Percentiles rank a stretch among this genome's conserved stretches.
phyloP scores from a whole-genome alignment of 37 sponge, comb jelly and placozoan species.

The Haliclona indistincta region DNA sequence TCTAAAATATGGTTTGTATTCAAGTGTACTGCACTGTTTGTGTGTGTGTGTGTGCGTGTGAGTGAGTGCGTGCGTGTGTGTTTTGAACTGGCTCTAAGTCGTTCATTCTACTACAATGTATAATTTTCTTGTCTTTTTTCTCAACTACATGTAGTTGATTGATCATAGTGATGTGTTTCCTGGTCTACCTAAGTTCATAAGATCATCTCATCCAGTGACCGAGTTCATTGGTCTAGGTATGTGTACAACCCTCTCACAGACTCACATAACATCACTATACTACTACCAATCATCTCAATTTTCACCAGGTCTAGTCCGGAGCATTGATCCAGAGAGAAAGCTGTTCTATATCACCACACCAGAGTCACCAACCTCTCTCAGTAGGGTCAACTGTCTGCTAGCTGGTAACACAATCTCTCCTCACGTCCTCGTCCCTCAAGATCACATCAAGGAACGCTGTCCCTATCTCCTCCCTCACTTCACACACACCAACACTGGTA shows the following conservation, averaged over 20 bases:
- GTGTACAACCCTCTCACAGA: no score
- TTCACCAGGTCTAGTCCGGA: constrained; percentile 63
- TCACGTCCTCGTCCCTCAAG: background rate
- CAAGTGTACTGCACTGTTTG: background rate
- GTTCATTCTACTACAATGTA: background rate
- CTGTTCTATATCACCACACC: constrained; percentile 66
- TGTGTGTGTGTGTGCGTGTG: constrained; percentile 2
- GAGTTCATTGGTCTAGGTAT: constrained; percentile 71
- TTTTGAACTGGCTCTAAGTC: background rate
- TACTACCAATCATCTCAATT: background rate
- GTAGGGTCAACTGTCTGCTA: background rate
- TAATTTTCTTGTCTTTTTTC: background rate
- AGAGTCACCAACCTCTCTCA: background rate
- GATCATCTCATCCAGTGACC: constrained; percentile 35
- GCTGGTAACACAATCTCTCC: background rate
- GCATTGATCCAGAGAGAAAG: constrained; percentile 33
- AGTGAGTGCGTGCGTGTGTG: background rate
- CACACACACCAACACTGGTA: background rate
- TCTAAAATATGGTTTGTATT: background rate
- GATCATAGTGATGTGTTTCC: constrained; percentile 12
- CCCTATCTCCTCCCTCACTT: background rate
- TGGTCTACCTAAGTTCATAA: constrained; percentile 50
- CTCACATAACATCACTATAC: background rate
- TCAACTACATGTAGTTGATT: constrained; percentile 18
- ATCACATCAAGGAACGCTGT: background rate